Base-by-base conservation (phyloP, 2,113 vertebrate species). In the Heterochromis multidens region DNA sequence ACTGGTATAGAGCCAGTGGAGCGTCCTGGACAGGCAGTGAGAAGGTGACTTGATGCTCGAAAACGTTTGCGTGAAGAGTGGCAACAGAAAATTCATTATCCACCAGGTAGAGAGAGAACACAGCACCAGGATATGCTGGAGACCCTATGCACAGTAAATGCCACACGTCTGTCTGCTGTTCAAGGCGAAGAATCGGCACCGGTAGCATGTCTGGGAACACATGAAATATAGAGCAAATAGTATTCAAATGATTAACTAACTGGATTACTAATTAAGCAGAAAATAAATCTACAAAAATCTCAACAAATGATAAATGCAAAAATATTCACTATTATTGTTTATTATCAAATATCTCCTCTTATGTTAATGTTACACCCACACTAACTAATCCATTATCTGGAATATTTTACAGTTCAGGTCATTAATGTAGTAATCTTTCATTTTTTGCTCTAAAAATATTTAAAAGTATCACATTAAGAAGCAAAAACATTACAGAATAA, bases 91-190 rank as follows among this genome's bases (percentile, higher is more conserved):
- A 16, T 25, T 65, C 8, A 1, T 40, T 54, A 33, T 93, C 94
- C 65, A n/a, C 86, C 17, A 80, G 67, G 77, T 93, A 94, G 57
- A 96, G 93, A 27, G 74, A 92, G 89, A 96, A 96, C 43, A 79
- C 8, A 23, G 93, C 94, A 1, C 93, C 92, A 1, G 95, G 96
- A 84, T 95, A 96, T 2, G 94, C 86, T 19, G 95, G 77, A 3
- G 95, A 96, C 2, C 95, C 96, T 0, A 43, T 81, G 81, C 96
- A 96, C 67, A 89, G 52, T 83, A 96, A 52, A 46, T 85, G 85
- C 88, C 90, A 91, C 70, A 91, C 89, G 1, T 85, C 89, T 7
- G 80, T 77, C 33, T 88, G 82, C 80, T 93, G 91, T 60, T 92
- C 85, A 27, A 96, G 86, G 7, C 60, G 35, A 1, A 96, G 94